Evolutionary conservation across 2,888 invertebrate genomes (phyloP).

Genomic region (Physocephala rufipes): DNA sequence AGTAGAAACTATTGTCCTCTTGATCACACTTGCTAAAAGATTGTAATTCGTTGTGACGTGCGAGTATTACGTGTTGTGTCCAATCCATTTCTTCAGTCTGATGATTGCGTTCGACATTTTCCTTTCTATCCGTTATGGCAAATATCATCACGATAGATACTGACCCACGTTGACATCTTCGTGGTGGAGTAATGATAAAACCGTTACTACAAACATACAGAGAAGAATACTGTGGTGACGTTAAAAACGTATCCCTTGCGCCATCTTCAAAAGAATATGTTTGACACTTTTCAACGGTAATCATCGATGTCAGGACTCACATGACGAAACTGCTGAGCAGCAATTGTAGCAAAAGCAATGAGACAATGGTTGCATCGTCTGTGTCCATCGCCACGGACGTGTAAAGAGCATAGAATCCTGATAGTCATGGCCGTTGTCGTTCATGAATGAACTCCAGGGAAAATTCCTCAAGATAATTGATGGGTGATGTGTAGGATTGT

Average conservation of each 20-base stretch:
- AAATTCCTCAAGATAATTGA: slow-evolving; percentile 21
- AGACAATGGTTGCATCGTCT: neutral
- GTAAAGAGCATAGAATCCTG: slow-evolving; percentile 3
- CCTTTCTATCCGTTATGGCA: neutral
- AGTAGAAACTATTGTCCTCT: slow-evolving; percentile 17
- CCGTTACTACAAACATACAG: neutral
- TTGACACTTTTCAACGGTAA: slow-evolving; percentile 61
- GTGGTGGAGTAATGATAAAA: neutral
- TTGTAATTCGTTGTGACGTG: slow-evolving; percentile 51
- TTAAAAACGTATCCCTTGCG: slow-evolving; percentile 41
- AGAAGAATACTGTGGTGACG: neutral
- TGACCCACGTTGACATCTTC: neutral
- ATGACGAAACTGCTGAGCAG: slow-evolving; percentile 6
- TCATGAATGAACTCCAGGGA: slow-evolving; percentile 27
- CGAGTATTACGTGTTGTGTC: slow-evolving; percentile 41
- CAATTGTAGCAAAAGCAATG: neutral
- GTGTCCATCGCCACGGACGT: neutral
- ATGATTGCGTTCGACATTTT: slow-evolving; percentile 4
- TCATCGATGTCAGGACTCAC: slow-evolving; percentile 56
- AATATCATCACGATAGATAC: neutral
- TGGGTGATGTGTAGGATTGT: slow-evolving; percentile 2
- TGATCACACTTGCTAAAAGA: slow-evolving; percentile 39
- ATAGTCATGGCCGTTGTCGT: slow-evolving; percentile 8
- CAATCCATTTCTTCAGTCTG: neutral
- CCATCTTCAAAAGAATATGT: slow-evolving; percentile 61